Percentiles rank a stretch among this genome's conserved stretches.
phyloP scores from a whole-genome alignment of 2,888 invertebrate species.

The Leuctra nigra region DNA sequence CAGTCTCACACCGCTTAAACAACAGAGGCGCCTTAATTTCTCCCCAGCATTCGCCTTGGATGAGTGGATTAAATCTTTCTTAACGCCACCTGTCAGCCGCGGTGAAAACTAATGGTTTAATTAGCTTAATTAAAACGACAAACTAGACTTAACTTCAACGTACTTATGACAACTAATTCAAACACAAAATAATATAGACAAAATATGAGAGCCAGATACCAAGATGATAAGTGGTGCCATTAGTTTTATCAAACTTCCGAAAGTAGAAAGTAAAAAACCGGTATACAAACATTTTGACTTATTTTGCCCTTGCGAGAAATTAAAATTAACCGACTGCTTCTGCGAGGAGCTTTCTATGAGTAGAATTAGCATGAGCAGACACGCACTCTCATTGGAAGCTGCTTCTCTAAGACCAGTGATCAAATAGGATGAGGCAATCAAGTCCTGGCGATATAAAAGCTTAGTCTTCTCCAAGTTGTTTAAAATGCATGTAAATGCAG shows the following conservation, averaged over 20 bases:
- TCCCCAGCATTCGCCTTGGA: background rate
- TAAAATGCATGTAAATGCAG: slow-evolving; percentile 15
- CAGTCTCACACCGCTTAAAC: slow-evolving; percentile 20
- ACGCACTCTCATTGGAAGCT: background rate
- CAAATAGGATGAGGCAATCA: slow-evolving; percentile 7
- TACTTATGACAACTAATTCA: slow-evolving; percentile 5
- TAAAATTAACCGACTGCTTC: background rate
- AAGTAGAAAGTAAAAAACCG: background rate
- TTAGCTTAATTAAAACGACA: slow-evolving; percentile 26
- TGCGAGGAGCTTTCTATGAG: background rate
- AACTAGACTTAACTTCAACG: slow-evolving; percentile 1
- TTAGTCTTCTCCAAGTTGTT: background rate
- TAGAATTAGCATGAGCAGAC: background rate
- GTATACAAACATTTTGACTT: slow-evolving; percentile 4
- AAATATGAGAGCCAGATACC: slow-evolving; percentile 12
- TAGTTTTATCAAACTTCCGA: slow-evolving; percentile 11
- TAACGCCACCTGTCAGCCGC: slow-evolving; percentile 23
- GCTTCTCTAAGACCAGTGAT: background rate
- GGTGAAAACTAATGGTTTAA: slow-evolving; percentile 26
- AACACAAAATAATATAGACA: slow-evolving; percentile 3
- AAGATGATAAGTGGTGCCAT: background rate
- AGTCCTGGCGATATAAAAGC: background rate
- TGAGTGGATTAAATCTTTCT: slow-evolving; percentile 24
- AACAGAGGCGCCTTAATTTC: slow-evolving; percentile 19
- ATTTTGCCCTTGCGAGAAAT: background rate